Conservation (phyloP, 2,888 invertebrate genomes). For the Deladenus siricidicola region DNA sequence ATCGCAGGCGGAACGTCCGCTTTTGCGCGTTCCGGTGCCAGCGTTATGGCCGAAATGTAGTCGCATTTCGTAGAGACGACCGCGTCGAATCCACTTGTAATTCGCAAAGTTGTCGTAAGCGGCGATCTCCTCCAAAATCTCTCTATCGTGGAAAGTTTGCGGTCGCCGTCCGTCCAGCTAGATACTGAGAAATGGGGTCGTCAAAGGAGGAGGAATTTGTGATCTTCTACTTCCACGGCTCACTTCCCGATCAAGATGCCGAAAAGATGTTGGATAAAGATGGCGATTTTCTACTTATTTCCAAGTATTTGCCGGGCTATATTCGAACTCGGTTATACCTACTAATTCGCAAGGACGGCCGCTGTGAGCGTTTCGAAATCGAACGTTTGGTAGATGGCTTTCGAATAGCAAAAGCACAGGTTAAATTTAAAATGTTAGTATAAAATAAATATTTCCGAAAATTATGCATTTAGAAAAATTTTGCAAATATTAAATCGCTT, state of each 20-base stretch:
- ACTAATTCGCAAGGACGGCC: constrained; percentile 15
- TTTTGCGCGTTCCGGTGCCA: no score
- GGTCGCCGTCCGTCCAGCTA: no score
- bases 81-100: no score
- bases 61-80: no score
- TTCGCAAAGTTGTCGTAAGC: no score
- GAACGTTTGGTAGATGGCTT: constrained; percentile 24
- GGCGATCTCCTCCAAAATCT: no score
- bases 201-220: constrained; percentile 12
- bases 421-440: constrained; percentile 6
- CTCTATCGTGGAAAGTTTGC: no score
- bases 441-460: background rate
- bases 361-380: constrained; percentile 10
- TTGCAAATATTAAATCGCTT: background rate
- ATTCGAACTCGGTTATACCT: constrained; percentile 15
- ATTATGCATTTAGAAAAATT: background rate
- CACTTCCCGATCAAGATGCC: constrained; percentile 37
- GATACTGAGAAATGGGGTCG: no score
- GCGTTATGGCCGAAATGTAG: no score
- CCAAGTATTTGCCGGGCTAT: constrained; percentile 13
- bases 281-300: constrained; percentile 24
- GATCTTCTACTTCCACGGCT: constrained; percentile 40
- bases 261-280: constrained; percentile 32
- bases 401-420: constrained; percentile 16
- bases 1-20: no score